phyloP scores from a whole-genome alignment of 1,140 invertebrate genomes.

The Polypedilum vanderplanki region DNA sequence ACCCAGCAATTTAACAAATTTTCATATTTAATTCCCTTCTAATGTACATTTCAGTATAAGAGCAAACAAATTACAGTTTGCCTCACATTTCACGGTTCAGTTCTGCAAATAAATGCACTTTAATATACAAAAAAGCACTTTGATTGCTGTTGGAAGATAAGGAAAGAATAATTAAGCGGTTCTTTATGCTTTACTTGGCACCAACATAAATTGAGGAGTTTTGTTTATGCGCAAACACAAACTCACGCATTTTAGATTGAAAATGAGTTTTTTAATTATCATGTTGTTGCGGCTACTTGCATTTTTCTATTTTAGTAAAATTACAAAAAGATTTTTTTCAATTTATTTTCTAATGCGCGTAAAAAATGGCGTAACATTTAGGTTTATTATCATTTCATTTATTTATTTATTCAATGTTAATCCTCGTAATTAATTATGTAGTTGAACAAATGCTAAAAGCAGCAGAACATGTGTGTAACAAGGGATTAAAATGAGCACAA shows the following conservation, averaged over 20 bases:
- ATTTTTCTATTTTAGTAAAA: too few relatives aligned
- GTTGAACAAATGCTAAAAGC: background rate
- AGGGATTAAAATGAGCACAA: background rate
- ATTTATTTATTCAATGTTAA: background rate
- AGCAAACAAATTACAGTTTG: slow-evolving; percentile 1
- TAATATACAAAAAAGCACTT: background rate
- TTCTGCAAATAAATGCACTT: slow-evolving; percentile 7
- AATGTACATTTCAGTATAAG: too few relatives aligned
- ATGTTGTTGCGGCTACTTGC: too few relatives aligned
- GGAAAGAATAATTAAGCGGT: background rate
- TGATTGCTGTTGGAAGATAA: background rate
- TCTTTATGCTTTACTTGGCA: background rate
- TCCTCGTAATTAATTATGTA: background rate
- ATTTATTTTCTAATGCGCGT: background rate
- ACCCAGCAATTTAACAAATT: too few relatives aligned
- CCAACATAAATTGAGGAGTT: background rate
- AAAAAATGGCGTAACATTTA: background rate
- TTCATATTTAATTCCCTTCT: too few relatives aligned
- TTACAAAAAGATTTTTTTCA: too few relatives aligned
- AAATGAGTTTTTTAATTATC: too few relatives aligned
- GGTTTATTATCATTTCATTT: background rate
- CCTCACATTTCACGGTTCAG: background rate
- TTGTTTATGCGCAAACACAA: too few relatives aligned
- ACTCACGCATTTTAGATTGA: too few relatives aligned
- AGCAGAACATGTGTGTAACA: background rate